A percentile compares a stretch with the other conserved stretches of the same genome.
These are phyloP conservation scores for Pluvialis apricaria DNA, from an alignment of 2,113 vertebrate genomes.

Conservation along the genomic window DNA sequence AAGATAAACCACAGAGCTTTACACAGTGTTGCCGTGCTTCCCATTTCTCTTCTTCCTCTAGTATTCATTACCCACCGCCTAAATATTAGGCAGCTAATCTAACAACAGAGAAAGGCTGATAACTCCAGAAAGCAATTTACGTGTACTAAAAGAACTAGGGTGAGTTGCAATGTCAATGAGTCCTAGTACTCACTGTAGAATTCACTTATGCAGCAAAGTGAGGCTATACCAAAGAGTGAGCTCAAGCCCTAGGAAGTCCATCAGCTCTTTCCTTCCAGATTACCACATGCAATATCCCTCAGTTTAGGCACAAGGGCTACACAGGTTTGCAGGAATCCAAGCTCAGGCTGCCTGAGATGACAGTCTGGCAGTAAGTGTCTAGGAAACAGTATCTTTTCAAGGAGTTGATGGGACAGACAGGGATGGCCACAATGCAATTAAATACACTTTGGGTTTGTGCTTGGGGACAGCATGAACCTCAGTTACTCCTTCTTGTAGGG, in stretches of 20 bases:
- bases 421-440: neutral
- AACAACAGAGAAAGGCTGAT: neutral
- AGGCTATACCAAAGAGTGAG: neutral
- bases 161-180: neutral
- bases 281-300: too few relatives aligned
- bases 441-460: neutral
- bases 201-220: neutral
- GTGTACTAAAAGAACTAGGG: neutral
- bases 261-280: neutral
- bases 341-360: neutral
- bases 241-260: neutral
- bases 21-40: neutral
- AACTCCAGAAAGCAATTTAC: neutral
- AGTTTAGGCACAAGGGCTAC: accelerated
- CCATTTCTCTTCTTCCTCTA: neutral
- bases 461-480: neutral
- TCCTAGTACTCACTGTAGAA: neutral
- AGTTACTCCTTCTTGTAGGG: neutral
- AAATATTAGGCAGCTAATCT: neutral
- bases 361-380: neutral
- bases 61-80: neutral
- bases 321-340: neutral
- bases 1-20: neutral
- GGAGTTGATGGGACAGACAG: neutral
- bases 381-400: neutral